Percentiles rank a stretch among this genome's conserved stretches.
phyloP scores from a whole-genome alignment of 2,888 invertebrate genomes.

The Platerodrilus igneus region DNA sequence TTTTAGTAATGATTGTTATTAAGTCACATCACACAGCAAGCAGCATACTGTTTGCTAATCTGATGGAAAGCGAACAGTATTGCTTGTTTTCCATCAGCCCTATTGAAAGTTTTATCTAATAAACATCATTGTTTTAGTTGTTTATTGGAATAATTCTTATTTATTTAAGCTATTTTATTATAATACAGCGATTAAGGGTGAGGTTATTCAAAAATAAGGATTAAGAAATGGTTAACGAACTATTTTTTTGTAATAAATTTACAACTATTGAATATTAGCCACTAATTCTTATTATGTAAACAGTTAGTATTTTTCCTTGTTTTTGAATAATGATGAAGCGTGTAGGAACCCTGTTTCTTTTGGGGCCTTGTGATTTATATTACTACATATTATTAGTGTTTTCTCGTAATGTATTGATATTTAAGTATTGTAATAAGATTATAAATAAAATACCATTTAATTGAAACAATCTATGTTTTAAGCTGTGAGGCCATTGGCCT shows the following conservation, averaged over 20 bases:
- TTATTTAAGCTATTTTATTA: slow-evolving; percentile 41
- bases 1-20: slow-evolving; percentile 56
- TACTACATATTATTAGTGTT: slow-evolving; percentile 22
- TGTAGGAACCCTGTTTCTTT: slow-evolving; percentile 33
- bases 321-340: slow-evolving; percentile 44
- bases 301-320: slow-evolving; percentile 47
- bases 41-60: slow-evolving; percentile 40
- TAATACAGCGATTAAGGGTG: slow-evolving; percentile 48
- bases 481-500: slow-evolving; percentile 16
- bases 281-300: no score
- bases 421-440: slow-evolving; percentile 26
- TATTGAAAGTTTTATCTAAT: slow-evolving; percentile 29
- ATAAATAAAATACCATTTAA: slow-evolving; percentile 40
- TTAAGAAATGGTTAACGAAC: slow-evolving; percentile 38
- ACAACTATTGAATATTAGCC: no score
- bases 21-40: slow-evolving; percentile 52
- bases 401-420: slow-evolving; percentile 28
- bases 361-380: slow-evolving; percentile 33
- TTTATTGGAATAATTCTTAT: slow-evolving; percentile 16
- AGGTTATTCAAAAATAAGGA: slow-evolving; percentile 47
- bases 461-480: slow-evolving; percentile 35
- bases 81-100: slow-evolving; percentile 30
- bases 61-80: slow-evolving; percentile 34
- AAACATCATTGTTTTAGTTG: slow-evolving; percentile 18
- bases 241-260: slow-evolving; percentile 51